These are phyloP conservation scores for Digitonthophagus gazella DNA, from an alignment of 2,888 invertebrate species.

Conservation along the genomic window DNA sequence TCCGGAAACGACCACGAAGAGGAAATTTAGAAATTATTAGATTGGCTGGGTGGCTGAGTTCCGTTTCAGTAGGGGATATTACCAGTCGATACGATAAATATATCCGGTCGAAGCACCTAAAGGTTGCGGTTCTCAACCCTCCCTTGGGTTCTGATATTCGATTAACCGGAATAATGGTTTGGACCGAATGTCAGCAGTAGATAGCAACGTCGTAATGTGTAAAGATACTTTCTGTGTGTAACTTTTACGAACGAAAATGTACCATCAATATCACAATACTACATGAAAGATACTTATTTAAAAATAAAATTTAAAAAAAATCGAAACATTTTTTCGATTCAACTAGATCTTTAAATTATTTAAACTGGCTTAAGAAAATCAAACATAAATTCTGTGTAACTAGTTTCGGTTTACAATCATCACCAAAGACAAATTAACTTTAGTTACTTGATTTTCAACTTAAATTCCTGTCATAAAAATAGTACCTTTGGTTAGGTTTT, in stretches of 20 bases:
- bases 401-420: no score
- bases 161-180: conserved; percentile 40
- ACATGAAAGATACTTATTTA: background rate
- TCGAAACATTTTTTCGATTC: no score
- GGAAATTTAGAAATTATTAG: background rate
- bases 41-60: background rate
- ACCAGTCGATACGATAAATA: background rate
- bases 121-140: background rate
- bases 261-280: background rate
- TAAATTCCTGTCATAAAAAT: no score
- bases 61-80: background rate
- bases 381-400: no score
- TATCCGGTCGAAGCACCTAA: background rate
- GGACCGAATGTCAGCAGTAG: conserved; percentile 36
- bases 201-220: conserved; percentile 28
- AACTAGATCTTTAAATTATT: no score
- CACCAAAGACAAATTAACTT: no score
- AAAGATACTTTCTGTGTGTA: background rate
- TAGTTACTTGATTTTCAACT: no score
- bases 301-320: no score
- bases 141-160: conserved; percentile 34
- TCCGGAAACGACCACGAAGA: background rate
- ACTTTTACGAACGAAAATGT: background rate
- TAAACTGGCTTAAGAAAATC: no score
- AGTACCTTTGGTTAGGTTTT: no score